Evolutionary conservation across 64 coral and sea anemone species (phyloP).

Genomic region (Porites australiensis): DNA sequence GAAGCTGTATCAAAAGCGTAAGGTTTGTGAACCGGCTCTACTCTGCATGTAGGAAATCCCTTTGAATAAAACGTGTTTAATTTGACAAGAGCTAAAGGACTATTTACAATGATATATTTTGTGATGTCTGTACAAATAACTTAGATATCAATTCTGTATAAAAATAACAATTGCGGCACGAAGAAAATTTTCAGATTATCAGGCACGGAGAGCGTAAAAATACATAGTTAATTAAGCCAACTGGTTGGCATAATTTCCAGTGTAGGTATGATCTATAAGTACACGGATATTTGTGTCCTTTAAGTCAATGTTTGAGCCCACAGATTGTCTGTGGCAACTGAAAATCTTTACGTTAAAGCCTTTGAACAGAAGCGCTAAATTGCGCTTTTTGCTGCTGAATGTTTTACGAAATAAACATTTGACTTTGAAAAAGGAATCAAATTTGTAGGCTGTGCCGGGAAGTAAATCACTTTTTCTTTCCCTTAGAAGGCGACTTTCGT

Average conservation of each 20-base stretch:
- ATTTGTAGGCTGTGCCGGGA: not conserved
- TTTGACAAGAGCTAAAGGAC: not conserved
- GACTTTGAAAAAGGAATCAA: no score
- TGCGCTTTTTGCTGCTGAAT: not conserved
- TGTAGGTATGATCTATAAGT: no score
- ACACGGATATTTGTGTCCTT: no score
- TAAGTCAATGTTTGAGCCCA: no score
- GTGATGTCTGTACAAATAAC: constrained; percentile 18
- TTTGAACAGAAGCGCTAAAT: not conserved
- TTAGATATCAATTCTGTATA: not conserved
- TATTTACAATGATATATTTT: not conserved
- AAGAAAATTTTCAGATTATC: not conserved
- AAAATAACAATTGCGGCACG: not conserved
- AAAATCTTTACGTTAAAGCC: not conserved
- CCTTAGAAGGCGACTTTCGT: constrained; percentile 77
- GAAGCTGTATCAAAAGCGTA: not conserved
- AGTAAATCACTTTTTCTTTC: constrained; percentile 82
- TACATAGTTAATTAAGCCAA: not conserved
- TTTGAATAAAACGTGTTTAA: not conserved
- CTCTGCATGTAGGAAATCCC: no score
- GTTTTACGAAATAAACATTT: no score
- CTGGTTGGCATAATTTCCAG: no score
- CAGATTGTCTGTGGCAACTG: not conserved
- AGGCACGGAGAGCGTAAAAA: not conserved
- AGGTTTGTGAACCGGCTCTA: no score